A percentile compares a stretch with the other conserved stretches of the same genome.
Conservation (phyloP, 2,888 invertebrate genomes). For the Mechanitis messenoides region DNA sequence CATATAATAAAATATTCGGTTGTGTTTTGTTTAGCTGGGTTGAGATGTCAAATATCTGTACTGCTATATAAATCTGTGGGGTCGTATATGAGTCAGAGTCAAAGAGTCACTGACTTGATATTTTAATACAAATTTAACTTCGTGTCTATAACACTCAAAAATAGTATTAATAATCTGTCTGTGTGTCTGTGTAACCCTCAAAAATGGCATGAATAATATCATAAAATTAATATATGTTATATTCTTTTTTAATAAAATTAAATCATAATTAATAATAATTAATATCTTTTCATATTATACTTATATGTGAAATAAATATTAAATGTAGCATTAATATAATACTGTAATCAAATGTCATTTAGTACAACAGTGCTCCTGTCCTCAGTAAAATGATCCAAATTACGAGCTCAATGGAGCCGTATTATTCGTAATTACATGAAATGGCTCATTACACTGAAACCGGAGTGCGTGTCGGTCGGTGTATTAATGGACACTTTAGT, state of each 20-base stretch:
- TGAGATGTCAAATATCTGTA: too few relatives aligned
- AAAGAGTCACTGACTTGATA: too few relatives aligned
- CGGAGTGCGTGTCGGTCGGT: constrained; percentile 40
- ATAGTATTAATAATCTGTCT: too few relatives aligned
- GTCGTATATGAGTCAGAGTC: too few relatives aligned
- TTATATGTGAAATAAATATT: background rate
- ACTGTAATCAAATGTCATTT: constrained; percentile 10
- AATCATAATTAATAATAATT: background rate
- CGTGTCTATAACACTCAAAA: too few relatives aligned
- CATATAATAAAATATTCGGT: background rate
- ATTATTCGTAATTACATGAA: constrained; percentile 52
- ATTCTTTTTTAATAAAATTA: background rate
- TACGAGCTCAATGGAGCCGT: constrained; percentile 43
- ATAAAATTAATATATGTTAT: too few relatives aligned
- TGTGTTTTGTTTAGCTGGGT: too few relatives aligned
- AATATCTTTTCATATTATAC: background rate
- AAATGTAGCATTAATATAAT: constrained; percentile 2
- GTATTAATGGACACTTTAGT: constrained; percentile 23
- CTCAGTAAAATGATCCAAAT: constrained; percentile 34
- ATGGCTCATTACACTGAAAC: constrained; percentile 61
- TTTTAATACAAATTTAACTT: too few relatives aligned
- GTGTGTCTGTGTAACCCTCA: too few relatives aligned
- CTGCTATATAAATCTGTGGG: too few relatives aligned
- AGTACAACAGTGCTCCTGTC: constrained; percentile 17
- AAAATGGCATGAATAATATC: too few relatives aligned